Percentiles rank a stretch among this genome's conserved stretches.
Conservation (phyloP, 1,140 invertebrate genomes). For the Lepidurus couesii region DNA sequence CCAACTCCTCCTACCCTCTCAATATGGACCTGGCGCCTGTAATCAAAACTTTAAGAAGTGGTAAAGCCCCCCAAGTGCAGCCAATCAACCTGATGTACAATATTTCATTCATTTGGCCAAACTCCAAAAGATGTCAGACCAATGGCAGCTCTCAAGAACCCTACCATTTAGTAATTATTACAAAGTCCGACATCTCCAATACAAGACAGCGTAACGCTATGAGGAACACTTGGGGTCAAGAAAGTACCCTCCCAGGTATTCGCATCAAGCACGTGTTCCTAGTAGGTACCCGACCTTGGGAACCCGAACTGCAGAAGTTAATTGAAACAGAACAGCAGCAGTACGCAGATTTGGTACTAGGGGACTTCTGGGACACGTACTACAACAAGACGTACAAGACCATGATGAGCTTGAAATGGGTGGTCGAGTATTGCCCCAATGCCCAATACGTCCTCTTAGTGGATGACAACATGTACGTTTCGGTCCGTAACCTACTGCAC, state of each 20-base stretch:
- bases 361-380: slow-evolving; percentile 64
- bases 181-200: slow-evolving; percentile 75
- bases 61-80: slow-evolving; percentile 48
- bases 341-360: slow-evolving; percentile 73
- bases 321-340: slow-evolving; percentile 59
- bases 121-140: slow-evolving; percentile 48
- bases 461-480: slow-evolving; percentile 90
- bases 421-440: slow-evolving; percentile 61
- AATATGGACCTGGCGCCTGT: slow-evolving; percentile 42
- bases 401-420: slow-evolving; percentile 81
- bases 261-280: slow-evolving; percentile 72
- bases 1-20: slow-evolving; percentile 63
- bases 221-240: slow-evolving; percentile 75
- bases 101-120: slow-evolving; percentile 49
- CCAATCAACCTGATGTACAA: slow-evolving; percentile 55
- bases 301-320: slow-evolving; percentile 48
- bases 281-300: slow-evolving; percentile 53
- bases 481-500: slow-evolving; percentile 73
- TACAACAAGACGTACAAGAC: slow-evolving; percentile 94
- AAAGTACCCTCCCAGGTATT: slow-evolving; percentile 66
- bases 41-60: slow-evolving; percentile 50
- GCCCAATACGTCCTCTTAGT: slow-evolving; percentile 80
- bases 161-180: slow-evolving; percentile 56
- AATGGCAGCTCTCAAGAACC: slow-evolving; percentile 43
- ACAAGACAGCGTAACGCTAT: slow-evolving; percentile 64